These are phyloP conservation scores for Menidia menidia DNA, from an alignment of 2,797 vertebrate species.

Conservation along the genomic window DNA sequence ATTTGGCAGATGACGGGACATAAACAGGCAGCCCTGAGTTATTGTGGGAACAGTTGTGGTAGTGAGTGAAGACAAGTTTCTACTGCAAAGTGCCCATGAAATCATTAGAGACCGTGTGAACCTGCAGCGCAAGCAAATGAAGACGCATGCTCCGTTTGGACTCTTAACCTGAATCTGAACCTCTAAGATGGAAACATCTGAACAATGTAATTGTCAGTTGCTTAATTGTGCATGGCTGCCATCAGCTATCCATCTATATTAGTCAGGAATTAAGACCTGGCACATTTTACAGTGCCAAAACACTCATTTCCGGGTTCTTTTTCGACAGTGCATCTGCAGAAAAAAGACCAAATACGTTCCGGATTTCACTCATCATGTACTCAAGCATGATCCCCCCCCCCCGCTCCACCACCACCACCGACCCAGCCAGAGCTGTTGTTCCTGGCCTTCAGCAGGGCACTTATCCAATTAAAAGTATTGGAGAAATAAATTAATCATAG, in stretches of 20 bases:
- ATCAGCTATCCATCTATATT: slow-evolving; percentile 30
- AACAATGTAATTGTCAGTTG: slow-evolving; percentile 9
- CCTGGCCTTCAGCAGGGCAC: slow-evolving; percentile 26
- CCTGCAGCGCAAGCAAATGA: slow-evolving; percentile 14
- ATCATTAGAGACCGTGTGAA: slow-evolving; percentile 13
- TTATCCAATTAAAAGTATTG: slow-evolving; percentile 25
- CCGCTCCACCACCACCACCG: neutral
- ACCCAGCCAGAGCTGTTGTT: slow-evolving; percentile 35
- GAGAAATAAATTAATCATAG: slow-evolving; percentile 35
- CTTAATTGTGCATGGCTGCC: slow-evolving; percentile 13
- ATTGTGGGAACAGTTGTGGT: slow-evolving; percentile 30
- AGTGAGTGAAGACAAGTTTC: slow-evolving; percentile 21
- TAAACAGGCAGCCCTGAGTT: slow-evolving; percentile 27
- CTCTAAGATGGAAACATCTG: slow-evolving; percentile 13
- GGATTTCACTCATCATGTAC: slow-evolving; percentile 29
- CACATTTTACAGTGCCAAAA: slow-evolving; percentile 21
- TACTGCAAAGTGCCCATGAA: slow-evolving; percentile 9
- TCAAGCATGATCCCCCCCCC: slow-evolving; percentile 27
- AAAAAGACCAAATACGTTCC: slow-evolving; percentile 9
- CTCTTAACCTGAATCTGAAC: slow-evolving; percentile 33
- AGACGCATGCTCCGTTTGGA: slow-evolving; percentile 2
- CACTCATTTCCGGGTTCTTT: too few relatives aligned
- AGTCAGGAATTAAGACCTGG: slow-evolving; percentile 22
- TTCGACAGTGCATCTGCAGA: neutral
- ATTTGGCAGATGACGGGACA: slow-evolving; percentile 38